phyloP scores from a whole-genome alignment of 2,113 vertebrate genomes.

The Colaptes auratus region DNA sequence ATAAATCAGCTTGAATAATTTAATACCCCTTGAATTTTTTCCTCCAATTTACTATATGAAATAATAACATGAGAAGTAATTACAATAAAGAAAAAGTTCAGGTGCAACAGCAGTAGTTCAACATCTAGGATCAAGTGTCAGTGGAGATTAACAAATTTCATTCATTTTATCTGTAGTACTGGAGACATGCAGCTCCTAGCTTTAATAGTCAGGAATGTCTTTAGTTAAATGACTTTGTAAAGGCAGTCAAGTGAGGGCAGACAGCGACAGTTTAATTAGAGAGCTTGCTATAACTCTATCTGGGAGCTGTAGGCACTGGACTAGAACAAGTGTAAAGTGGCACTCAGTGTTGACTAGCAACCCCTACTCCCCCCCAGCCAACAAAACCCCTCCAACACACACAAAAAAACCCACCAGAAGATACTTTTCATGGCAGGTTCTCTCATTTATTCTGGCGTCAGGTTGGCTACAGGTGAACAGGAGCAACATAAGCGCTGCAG shows the following conservation, averaged over 20 bases:
- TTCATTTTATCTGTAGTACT: conserved; percentile 74
- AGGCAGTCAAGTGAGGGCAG: conserved; percentile 76
- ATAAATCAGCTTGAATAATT: conserved; percentile 75
- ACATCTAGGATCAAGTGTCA: conserved; percentile 76
- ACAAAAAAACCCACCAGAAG: conserved; percentile 32
- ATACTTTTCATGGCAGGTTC: conserved; percentile 71
- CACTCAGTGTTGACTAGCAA: conserved; percentile 43
- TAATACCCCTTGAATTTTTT: conserved; percentile 80
- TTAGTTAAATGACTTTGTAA: conserved; percentile 78
- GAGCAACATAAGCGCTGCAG: conserved; percentile 55
- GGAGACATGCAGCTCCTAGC: conserved; percentile 74
- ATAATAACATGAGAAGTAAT: conserved; percentile 78
- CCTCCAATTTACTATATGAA: conserved; percentile 77
- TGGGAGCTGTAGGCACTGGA: conserved; percentile 72
- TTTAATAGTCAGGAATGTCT: conserved; percentile 81
- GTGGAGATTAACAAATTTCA: conserved; percentile 75
- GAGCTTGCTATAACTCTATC: conserved; percentile 79
- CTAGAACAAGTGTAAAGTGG: conserved; percentile 70
- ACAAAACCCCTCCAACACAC: conserved; percentile 26
- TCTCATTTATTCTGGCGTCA: conserved; percentile 81
- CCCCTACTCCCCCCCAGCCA: neutral
- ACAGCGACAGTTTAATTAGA: conserved; percentile 83
- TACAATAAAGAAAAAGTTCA: conserved; percentile 78
- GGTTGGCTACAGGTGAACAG: conserved; percentile 81
- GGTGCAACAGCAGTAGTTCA: conserved; percentile 72